Evolutionary conservation across 2,113 vertebrate genomes (phyloP).

Genomic region (Circaetus cinerascens): DNA sequence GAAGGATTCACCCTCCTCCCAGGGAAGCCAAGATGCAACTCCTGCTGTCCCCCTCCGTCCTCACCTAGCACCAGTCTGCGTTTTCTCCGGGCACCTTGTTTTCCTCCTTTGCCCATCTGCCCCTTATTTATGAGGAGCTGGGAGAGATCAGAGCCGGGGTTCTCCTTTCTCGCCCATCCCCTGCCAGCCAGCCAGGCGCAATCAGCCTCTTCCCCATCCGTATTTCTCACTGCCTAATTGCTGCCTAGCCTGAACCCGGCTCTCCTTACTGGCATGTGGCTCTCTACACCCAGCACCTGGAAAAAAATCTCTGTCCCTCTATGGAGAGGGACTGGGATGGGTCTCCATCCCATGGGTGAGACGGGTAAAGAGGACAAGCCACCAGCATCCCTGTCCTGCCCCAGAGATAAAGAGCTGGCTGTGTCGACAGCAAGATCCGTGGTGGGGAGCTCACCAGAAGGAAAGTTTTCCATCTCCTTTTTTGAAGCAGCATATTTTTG

Average conservation of each 20-base stretch:
- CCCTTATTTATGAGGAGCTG: background rate
- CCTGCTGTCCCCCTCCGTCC: background rate
- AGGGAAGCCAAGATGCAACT: background rate
- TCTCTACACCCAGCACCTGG: background rate
- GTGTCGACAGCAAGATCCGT: too few species aligned
- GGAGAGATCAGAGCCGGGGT: background rate
- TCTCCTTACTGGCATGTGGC: background rate
- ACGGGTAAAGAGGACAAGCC: background rate
- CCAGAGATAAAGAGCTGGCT: background rate
- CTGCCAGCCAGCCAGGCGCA: background rate
- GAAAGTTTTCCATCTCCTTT: background rate
- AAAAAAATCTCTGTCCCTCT: background rate
- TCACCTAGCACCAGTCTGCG: background rate
- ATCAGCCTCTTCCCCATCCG: background rate
- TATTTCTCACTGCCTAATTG: background rate
- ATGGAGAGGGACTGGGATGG: rapidly evolving
- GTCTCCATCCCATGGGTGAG: background rate
- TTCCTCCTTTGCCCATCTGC: background rate
- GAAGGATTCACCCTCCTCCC: background rate
- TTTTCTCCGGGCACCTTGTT: background rate
- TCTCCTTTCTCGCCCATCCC: background rate
- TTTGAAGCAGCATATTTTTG: background rate
- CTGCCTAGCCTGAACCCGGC: background rate
- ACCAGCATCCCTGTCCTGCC: background rate
- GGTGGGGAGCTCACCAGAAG: background rate